Evolutionary conservation across 2,888 invertebrate genomes (phyloP).

Genomic region (Agrochola lychnidis): DNA sequence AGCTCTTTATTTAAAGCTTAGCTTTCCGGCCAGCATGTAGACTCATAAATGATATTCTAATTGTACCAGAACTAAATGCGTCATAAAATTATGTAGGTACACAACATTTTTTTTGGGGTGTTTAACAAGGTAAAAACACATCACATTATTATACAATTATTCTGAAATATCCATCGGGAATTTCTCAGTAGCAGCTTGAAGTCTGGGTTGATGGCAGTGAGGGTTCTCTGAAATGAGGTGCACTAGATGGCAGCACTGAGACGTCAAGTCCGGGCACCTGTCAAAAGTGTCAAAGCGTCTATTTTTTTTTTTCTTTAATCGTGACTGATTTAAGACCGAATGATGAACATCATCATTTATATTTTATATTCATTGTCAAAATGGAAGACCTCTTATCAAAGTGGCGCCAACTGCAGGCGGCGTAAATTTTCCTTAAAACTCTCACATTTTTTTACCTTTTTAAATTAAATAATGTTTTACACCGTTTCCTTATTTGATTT

Average conservation of each 20-base stretch:
- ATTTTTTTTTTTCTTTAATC: too few relatives aligned
- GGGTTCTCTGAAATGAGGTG: too few relatives aligned
- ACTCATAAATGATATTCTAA: slow-evolving; percentile 34
- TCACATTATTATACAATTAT: background rate
- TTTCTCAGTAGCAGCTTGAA: too few relatives aligned
- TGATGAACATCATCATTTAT: too few relatives aligned
- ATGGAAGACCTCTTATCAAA: too few relatives aligned
- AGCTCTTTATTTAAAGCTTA: slow-evolving; percentile 16
- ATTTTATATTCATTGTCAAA: too few relatives aligned
- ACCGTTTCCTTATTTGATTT: slow-evolving; percentile 47
- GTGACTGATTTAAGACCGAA: too few relatives aligned
- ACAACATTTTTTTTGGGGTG: background rate
- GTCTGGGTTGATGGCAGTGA: background rate
- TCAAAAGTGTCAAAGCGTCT: too few relatives aligned
- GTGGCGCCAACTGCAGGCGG: too few relatives aligned
- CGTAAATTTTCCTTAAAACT: too few relatives aligned
- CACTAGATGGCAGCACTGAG: too few relatives aligned
- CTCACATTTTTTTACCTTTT: background rate
- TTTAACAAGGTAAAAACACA: background rate
- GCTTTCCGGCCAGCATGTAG: background rate
- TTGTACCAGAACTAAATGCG: slow-evolving; percentile 8
- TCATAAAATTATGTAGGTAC: slow-evolving; percentile 6
- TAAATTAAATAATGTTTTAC: slow-evolving; percentile 12
- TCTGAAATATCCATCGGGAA: background rate
- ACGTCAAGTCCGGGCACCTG: too few relatives aligned